These are phyloP conservation scores for Palythoa heliodiscus DNA, from an alignment of 92 coral and sea anemone species.

Conservation along the genomic window DNA sequence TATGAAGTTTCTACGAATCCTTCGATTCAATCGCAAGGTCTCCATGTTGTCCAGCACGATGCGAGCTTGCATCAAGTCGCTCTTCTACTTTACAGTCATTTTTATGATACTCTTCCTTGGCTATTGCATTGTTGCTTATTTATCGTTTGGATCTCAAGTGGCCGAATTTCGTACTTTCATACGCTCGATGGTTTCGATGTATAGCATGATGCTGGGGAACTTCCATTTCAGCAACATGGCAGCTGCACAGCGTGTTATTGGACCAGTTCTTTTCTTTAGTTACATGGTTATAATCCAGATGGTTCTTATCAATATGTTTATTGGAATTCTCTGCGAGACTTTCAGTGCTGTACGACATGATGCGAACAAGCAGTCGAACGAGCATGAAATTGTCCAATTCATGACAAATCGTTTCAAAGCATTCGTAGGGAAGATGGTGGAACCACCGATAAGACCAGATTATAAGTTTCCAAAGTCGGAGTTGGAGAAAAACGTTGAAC, in stretches of 20 bases:
- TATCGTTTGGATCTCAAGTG: slow-evolving; percentile 67
- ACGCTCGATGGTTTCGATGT: slow-evolving; percentile 80
- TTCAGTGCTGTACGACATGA: slow-evolving; percentile 77
- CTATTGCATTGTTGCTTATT: slow-evolving; percentile 60
- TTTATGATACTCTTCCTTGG: slow-evolving; percentile 74
- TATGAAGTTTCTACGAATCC: slow-evolving; percentile 82
- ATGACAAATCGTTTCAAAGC: slow-evolving; percentile 75
- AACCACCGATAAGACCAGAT: slow-evolving; percentile 79
- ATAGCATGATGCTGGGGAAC: slow-evolving; percentile 84
- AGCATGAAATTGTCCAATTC: slow-evolving; percentile 87
- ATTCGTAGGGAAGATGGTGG: slow-evolving; percentile 64
- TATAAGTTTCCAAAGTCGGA: slow-evolving; percentile 80
- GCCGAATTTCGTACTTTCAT: slow-evolving; percentile 75
- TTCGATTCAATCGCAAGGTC: slow-evolving; percentile 86
- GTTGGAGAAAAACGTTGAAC: slow-evolving; percentile 71
- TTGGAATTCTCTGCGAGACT: slow-evolving; percentile 88
- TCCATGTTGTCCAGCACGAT: slow-evolving; percentile 78
- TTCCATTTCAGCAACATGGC: slow-evolving; percentile 71
- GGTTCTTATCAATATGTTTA: slow-evolving; percentile 82
- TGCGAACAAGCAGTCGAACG: slow-evolving; percentile 80
- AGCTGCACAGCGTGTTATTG: slow-evolving; percentile 63
- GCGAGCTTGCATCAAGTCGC: slow-evolving; percentile 58
- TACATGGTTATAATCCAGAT: slow-evolving; percentile 83
- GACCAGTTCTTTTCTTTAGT: slow-evolving; percentile 78
- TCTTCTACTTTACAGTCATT: slow-evolving; percentile 69